Conservation (phyloP, 2,888 invertebrate genomes). For the Magallana nippona region DNA sequence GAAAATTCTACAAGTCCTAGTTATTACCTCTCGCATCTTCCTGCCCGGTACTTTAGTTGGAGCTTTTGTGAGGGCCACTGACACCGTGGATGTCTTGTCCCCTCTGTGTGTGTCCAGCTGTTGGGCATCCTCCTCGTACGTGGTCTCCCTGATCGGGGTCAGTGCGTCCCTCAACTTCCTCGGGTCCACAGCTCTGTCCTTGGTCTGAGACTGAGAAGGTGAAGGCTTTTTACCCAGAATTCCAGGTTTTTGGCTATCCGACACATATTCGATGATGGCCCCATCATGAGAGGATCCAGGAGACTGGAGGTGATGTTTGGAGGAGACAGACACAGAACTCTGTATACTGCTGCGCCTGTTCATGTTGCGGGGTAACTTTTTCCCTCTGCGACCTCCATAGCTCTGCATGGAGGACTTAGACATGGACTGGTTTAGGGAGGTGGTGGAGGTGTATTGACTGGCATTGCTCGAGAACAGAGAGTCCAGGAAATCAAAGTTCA, state of each 20-base stretch:
- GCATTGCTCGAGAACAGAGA: constrained; percentile 65
- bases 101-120: constrained; percentile 54
- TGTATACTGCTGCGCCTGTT: constrained; percentile 42
- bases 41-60: constrained; percentile 37
- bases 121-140: constrained; percentile 64
- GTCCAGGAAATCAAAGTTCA: constrained; percentile 74
- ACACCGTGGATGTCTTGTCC: constrained; percentile 42
- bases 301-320: constrained; percentile 46
- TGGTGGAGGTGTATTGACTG: constrained; percentile 66
- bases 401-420: constrained; percentile 67
- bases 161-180: constrained; percentile 65
- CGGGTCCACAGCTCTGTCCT: constrained; percentile 59
- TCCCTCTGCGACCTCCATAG: constrained; percentile 49
- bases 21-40: constrained; percentile 31
- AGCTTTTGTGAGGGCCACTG: constrained; percentile 42
- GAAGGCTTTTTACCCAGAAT: not conserved
- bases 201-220: constrained; percentile 3
- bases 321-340: constrained; percentile 40
- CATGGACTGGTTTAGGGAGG: constrained; percentile 68
- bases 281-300: constrained; percentile 52
- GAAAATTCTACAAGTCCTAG: not conserved
- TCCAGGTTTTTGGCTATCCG: constrained; percentile 48
- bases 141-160: constrained; percentile 71
- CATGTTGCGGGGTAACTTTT: constrained; percentile 43
- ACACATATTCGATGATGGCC: constrained; percentile 57